Evolutionary conservation across 53 echinoderm and acorn worm genomes (phyloP).

Genomic region (Zoroaster sp.): DNA sequence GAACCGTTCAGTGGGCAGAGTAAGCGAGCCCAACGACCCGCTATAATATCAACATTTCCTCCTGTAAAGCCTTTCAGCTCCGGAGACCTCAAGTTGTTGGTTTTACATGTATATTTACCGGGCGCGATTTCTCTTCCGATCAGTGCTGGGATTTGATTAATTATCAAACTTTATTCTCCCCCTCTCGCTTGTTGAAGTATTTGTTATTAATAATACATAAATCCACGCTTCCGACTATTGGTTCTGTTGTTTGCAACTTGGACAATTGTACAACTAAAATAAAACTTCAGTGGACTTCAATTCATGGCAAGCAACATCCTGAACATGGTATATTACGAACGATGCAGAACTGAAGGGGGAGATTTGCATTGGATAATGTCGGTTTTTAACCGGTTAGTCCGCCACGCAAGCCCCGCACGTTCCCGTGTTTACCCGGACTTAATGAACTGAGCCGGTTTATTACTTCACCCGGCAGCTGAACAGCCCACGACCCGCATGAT

Average conservation of each 20-base stretch:
- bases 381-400: constrained; percentile 46
- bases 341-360: background rate
- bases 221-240: background rate
- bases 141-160: constrained; percentile 6
- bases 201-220: background rate
- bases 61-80: background rate
- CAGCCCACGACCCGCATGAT: background rate
- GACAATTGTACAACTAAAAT: background rate
- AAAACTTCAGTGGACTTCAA: too few species aligned
- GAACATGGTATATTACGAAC: background rate
- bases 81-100: background rate
- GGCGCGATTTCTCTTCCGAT: constrained; percentile 14
- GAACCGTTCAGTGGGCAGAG: background rate
- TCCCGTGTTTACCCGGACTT: constrained; percentile 43
- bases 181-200: background rate
- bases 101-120: background rate
- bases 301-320: too few species aligned
- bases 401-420: constrained; percentile 41
- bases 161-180: background rate
- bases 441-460: constrained; percentile 42
- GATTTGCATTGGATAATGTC: constrained; percentile 31
- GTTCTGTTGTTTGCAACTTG: background rate
- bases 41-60: constrained; percentile 38
- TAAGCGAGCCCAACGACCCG: constrained; percentile 9
- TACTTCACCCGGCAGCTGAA: constrained; percentile 13